Evolutionary conservation across 2,113 vertebrate genomes (phyloP).

Genomic region (Speoplatyrhinus poulsoni): DNA sequence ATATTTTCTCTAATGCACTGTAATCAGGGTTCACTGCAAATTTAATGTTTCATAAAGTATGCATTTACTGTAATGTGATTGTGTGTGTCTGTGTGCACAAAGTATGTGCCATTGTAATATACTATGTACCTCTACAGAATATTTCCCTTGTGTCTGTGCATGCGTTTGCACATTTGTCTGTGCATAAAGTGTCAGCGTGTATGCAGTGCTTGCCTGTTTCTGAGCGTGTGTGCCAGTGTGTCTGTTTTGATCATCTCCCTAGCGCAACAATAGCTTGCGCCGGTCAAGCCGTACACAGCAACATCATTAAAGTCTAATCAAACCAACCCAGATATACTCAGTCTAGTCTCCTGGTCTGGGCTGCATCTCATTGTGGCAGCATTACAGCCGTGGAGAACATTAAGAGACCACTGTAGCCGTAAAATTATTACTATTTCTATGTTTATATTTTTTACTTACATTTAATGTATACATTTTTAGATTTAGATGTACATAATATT

Average conservation of each 20-base stretch:
- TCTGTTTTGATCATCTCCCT: conserved; percentile 25
- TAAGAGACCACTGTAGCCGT: too few species aligned
- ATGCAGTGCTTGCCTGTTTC: conserved; percentile 3
- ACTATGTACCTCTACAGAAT: neutral
- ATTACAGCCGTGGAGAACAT: too few species aligned
- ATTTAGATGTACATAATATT: too few species aligned
- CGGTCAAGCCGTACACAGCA: conserved; percentile 16
- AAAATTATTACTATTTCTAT: too few species aligned
- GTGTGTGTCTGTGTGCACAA: neutral
- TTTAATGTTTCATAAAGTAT: neutral
- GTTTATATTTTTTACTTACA: too few species aligned
- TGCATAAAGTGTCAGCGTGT: neutral
- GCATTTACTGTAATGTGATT: neutral
- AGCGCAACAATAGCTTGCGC: conserved; percentile 31
- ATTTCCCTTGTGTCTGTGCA: neutral
- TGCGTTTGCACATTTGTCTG: neutral
- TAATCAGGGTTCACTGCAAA: neutral
- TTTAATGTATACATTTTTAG: too few species aligned
- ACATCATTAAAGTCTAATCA: conserved; percentile 51
- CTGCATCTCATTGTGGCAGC: too few species aligned
- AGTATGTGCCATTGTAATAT: neutral
- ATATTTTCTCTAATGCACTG: neutral
- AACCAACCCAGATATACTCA: conserved; percentile 11
- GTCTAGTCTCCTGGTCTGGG: conserved; percentile 36
- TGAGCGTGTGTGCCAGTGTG: conserved; percentile 11